Conservation (phyloP, 2,888 invertebrate genomes). For the Escarpia spicata region DNA sequence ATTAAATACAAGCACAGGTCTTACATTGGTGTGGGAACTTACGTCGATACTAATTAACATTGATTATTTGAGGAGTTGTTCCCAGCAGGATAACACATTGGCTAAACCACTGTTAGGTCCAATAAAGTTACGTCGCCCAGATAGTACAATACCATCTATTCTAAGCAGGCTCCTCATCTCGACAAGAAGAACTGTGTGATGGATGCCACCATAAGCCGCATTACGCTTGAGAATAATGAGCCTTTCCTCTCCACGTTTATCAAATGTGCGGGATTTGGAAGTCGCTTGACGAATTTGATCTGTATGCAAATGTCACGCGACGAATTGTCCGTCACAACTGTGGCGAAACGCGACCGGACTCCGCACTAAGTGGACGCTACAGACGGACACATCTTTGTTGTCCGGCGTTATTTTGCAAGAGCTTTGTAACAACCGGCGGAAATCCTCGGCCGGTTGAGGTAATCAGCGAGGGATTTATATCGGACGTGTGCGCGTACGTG, state of each 20-base stretch:
- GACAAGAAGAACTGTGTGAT: background rate
- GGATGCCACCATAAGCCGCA: background rate
- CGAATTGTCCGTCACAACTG: background rate
- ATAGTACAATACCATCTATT: background rate
- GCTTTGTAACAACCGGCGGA: background rate
- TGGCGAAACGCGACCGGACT: background rate
- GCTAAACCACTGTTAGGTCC: background rate
- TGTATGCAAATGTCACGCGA: background rate
- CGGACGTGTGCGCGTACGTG: background rate
- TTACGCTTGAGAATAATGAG: background rate
- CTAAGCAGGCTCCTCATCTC: background rate
- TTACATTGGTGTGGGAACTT: background rate
- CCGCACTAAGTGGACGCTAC: background rate
- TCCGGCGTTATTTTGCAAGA: background rate
- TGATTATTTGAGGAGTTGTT: background rate
- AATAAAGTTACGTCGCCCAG: background rate
- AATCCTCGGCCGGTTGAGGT: background rate
- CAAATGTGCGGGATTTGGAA: constrained; percentile 11
- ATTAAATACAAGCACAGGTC: background rate
- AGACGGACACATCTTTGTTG: constrained; percentile 2
- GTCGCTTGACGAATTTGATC: background rate
- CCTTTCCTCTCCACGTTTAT: background rate
- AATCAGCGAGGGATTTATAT: background rate
- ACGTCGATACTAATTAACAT: background rate
- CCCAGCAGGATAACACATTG: background rate